A percentile compares a stretch with the other conserved stretches of the same genome.
Evolutionary conservation across 2,113 vertebrate species (phyloP).

Genomic region (Gorsachius goisagi): DNA sequence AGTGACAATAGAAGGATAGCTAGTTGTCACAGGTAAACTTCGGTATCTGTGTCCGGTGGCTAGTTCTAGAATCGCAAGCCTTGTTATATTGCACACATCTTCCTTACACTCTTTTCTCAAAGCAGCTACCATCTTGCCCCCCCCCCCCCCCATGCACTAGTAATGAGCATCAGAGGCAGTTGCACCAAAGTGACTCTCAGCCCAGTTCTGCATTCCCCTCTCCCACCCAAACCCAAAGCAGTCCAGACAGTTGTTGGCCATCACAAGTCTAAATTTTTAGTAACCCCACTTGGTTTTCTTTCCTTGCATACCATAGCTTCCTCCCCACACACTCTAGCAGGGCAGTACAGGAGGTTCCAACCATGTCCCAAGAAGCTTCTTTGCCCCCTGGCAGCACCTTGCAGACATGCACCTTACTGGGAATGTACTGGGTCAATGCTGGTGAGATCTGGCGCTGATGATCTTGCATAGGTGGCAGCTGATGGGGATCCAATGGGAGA

Average conservation of each 20-base stretch:
- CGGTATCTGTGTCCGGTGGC: background rate
- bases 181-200: background rate
- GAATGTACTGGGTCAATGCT: background rate
- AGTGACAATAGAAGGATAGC: background rate
- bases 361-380: background rate
- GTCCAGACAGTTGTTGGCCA: background rate
- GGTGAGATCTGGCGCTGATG: background rate
- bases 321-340: background rate
- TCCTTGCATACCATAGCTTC: background rate
- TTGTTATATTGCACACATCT: background rate
- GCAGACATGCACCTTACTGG: constrained; percentile 42
- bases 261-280: background rate
- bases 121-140: background rate
- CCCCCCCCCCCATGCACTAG: background rate
- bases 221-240: background rate
- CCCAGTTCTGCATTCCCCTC: background rate
- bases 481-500: background rate
- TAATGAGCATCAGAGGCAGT: background rate
- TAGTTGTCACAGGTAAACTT: background rate
- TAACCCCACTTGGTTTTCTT: background rate
- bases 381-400: constrained; percentile 25
- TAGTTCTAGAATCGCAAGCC: background rate
- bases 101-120: background rate
- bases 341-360: background rate
- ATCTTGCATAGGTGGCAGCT: background rate